Conservation (phyloP, 35 echinoderm and acorn worm genomes). For the Anneissia japonica region DNA sequence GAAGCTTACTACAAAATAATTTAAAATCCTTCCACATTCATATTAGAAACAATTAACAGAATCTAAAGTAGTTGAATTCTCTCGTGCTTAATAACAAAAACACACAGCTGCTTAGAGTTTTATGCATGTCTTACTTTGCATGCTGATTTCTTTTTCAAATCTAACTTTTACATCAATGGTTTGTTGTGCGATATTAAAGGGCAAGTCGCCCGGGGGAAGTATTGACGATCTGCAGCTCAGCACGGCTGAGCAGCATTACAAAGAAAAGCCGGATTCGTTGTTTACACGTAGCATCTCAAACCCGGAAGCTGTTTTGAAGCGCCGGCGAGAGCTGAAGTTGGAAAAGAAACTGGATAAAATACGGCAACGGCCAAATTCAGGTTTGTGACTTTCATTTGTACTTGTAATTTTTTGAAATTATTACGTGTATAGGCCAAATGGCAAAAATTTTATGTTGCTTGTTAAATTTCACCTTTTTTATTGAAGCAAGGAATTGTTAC, state of each 20-base stretch:
- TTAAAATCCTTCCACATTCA: no score
- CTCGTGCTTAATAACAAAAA: no score
- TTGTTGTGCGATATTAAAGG: neutral
- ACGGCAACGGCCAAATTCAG: constrained; percentile 61
- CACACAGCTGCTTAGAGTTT: no score
- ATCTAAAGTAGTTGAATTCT: no score
- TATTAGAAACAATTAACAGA: no score
- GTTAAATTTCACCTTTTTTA: no score
- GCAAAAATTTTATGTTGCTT: no score
- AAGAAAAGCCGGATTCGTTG: constrained; percentile 61
- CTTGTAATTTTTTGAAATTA: no score
- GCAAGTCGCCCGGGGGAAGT: neutral
- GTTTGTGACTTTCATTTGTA: constrained; percentile 27
- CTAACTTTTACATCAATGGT: neutral
- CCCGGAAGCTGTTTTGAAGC: constrained; percentile 76
- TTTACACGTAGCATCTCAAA: constrained; percentile 97
- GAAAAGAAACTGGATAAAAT: constrained; percentile 76
- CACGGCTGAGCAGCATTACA: constrained; percentile 47
- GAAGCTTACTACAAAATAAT: no score
- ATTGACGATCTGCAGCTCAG: neutral
- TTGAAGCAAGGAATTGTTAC: no score
- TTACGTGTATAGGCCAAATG: no score
- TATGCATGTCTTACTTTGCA: neutral
- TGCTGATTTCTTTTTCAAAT: neutral
- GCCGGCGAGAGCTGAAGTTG: constrained; percentile 75